Conservation (phyloP, 2,113 vertebrate genomes). For the Chloropsis cyanopogon region DNA sequence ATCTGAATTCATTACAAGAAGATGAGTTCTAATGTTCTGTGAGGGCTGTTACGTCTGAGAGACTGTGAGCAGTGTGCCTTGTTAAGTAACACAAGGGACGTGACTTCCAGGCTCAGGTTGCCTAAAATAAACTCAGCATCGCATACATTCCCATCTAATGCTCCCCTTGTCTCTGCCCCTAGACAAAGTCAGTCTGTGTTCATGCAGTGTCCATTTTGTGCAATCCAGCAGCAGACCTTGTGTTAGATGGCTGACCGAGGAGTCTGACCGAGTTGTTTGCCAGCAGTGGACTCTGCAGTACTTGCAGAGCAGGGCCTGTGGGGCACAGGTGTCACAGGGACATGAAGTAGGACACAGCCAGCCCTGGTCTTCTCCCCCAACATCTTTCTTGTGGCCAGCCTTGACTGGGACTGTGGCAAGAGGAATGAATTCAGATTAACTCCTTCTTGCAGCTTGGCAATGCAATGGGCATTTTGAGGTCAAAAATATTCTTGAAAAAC, state of each 20-base stretch:
- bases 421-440: neutral
- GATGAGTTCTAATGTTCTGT: neutral
- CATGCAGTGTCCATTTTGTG: neutral
- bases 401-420: neutral
- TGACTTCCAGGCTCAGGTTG: neutral
- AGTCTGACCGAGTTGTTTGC: neutral
- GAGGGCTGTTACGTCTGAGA: neutral
- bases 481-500: neutral
- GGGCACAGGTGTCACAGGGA: no score
- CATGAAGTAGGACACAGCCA: rapidly evolving
- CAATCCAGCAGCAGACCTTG: neutral
- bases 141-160: neutral
- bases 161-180: rapidly evolving
- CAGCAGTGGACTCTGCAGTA: neutral
- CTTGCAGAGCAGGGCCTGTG: neutral
- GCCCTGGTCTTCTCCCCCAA: rapidly evolving
- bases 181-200: neutral
- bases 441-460: neutral
- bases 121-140: neutral
- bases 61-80: neutral
- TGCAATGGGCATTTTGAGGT: neutral
- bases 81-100: neutral
- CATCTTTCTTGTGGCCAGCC: neutral
- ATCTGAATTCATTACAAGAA: neutral
- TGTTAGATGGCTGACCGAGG: rapidly evolving